Conservation (phyloP, 2,797 vertebrate species). For the Falco cherrug region DNA sequence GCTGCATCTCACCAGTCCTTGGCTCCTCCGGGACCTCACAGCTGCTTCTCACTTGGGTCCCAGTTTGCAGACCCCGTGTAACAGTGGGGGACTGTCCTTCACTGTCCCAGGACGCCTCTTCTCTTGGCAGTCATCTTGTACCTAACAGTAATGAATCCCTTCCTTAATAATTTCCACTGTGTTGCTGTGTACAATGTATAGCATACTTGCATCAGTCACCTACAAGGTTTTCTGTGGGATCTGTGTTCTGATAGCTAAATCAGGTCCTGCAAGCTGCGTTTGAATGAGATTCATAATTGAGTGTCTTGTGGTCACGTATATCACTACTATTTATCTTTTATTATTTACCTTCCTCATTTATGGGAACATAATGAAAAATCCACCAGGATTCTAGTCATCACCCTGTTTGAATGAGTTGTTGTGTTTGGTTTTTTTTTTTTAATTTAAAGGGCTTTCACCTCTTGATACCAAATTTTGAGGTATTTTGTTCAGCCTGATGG, state of each 20-base stretch:
- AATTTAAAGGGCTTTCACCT: neutral
- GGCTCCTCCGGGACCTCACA: neutral
- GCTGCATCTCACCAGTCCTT: neutral
- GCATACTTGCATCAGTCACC: neutral
- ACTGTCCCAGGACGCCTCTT: neutral
- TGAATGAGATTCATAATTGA: neutral
- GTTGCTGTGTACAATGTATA: fast-evolving
- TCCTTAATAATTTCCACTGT: neutral
- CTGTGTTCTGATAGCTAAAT: neutral
- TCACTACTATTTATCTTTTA: neutral
- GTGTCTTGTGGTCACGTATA: neutral
- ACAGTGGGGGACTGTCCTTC: neutral
- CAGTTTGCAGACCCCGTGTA: neutral
- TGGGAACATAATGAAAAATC: neutral
- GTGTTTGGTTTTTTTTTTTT: neutral
- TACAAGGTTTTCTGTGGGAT: neutral
- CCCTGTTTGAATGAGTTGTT: neutral
- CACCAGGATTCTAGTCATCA: neutral
- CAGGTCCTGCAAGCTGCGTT: neutral
- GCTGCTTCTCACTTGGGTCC: neutral
- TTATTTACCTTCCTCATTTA: neutral
- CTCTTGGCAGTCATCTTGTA: neutral
- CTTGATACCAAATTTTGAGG: neutral
- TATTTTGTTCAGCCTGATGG: neutral
- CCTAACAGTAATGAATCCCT: neutral